A percentile compares a stretch with the other conserved stretches of the same genome.
Evolutionary conservation across 2,113 vertebrate genomes (phyloP).

Genomic region (Psittacus erithacus): DNA sequence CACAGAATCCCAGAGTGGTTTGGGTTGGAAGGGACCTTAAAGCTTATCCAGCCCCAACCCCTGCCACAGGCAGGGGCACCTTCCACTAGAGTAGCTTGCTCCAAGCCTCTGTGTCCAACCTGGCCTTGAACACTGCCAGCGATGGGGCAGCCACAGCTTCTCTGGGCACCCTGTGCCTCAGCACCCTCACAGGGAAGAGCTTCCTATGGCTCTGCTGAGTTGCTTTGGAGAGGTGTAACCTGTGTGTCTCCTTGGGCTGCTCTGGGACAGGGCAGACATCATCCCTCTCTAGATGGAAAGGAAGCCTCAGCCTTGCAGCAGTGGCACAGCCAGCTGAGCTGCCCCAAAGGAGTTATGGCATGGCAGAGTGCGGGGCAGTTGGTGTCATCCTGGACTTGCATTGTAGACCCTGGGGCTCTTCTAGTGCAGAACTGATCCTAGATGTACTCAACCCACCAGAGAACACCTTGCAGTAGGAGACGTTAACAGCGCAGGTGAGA

Average conservation of each 20-base stretch:
- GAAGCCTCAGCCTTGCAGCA: rapidly evolving
- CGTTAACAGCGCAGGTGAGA: background rate
- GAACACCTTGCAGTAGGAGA: background rate
- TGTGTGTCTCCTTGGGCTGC: too few species aligned
- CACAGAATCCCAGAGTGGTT: background rate
- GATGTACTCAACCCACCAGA: rapidly evolving
- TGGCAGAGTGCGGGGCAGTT: background rate
- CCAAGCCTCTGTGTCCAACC: too few species aligned
- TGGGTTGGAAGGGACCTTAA: background rate
- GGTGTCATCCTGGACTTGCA: background rate
- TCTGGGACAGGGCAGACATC: background rate
- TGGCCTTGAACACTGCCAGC: too few species aligned
- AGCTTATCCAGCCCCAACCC: background rate
- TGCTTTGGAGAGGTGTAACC: background rate
- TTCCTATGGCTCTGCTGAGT: background rate
- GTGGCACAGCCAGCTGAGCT: background rate
- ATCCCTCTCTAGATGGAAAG: background rate
- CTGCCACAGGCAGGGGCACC: too few species aligned
- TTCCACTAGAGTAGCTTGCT: too few species aligned
- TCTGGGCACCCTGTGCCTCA: background rate
- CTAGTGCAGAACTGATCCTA: background rate
- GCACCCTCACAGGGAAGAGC: background rate
- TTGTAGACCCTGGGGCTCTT: background rate
- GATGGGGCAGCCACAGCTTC: too few species aligned
- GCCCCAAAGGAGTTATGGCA: background rate